Evolutionary conservation across 2,797 vertebrate genomes (phyloP).

Genomic region (Rhadinocentrus ornatus): DNA sequence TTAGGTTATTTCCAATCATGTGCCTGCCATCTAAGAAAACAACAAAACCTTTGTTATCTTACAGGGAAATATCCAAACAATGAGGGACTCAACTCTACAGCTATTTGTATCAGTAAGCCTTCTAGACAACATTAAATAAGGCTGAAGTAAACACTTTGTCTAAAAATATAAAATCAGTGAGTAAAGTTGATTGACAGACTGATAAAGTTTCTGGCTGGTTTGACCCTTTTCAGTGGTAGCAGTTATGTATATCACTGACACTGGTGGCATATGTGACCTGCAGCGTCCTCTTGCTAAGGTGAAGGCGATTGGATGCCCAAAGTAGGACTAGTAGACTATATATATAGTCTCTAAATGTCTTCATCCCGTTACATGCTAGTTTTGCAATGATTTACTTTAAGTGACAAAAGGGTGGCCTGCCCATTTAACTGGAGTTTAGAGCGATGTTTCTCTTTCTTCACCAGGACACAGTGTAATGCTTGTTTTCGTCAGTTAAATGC

Average conservation of each 20-base stretch:
- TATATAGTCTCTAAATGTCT: slow-evolving; percentile 15
- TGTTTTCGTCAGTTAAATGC: slow-evolving; percentile 27
- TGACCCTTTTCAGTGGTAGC: slow-evolving; percentile 28
- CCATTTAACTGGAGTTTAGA: neutral
- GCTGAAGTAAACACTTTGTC: slow-evolving; percentile 28
- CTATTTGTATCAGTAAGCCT: slow-evolving; percentile 65
- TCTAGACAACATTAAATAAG: slow-evolving; percentile 31
- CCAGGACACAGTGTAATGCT: slow-evolving; percentile 13
- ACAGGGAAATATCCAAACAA: slow-evolving; percentile 54
- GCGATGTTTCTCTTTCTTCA: neutral
- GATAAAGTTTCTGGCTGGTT: slow-evolving; percentile 26
- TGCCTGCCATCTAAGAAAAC: slow-evolving; percentile 43
- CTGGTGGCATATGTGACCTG: slow-evolving; percentile 68
- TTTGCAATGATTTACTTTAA: neutral
- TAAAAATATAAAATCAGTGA: slow-evolving; percentile 17
- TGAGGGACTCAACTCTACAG: slow-evolving; percentile 37
- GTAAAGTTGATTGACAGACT: slow-evolving; percentile 39
- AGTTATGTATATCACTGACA: slow-evolving; percentile 61
- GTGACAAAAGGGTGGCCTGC: neutral
- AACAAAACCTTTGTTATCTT: slow-evolving; percentile 55
- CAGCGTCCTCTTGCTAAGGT: slow-evolving; percentile 69
- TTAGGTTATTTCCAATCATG: slow-evolving; percentile 18
- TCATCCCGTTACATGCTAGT: slow-evolving; percentile 14
- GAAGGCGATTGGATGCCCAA: slow-evolving; percentile 29
- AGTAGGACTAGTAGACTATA: slow-evolving; percentile 1